Conservation (phyloP, 1,140 invertebrate species). For the Achroia grisella region DNA sequence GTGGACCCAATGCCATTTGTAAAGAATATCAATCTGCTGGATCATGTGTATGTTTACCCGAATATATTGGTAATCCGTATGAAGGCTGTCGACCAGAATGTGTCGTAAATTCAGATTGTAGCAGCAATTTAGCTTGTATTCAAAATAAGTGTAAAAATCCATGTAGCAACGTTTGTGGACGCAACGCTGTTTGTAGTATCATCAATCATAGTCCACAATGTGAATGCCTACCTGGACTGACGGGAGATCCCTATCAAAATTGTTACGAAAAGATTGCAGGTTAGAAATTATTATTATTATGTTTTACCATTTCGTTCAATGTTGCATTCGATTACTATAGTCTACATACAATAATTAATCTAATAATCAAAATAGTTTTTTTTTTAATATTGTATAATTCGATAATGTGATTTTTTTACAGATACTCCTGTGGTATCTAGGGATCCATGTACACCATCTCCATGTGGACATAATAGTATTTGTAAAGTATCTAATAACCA, state of each 20-base stretch:
- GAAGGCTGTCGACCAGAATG: slow-evolving; percentile 82
- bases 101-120: slow-evolving; percentile 75
- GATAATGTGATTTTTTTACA: slow-evolving; percentile 27
- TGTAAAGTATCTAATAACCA: slow-evolving; percentile 80
- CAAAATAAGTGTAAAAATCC: slow-evolving; percentile 79
- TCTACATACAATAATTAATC: too few relatives aligned
- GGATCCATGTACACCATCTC: slow-evolving; percentile 83
- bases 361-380: too few relatives aligned
- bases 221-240: slow-evolving; percentile 74
- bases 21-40: slow-evolving; percentile 75
- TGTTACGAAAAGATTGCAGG: slow-evolving; percentile 41
- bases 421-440: slow-evolving; percentile 32
- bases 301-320: background rate
- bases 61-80: slow-evolving; percentile 78
- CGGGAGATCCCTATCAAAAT: slow-evolving; percentile 75
- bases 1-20: slow-evolving; percentile 80
- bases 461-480: slow-evolving; percentile 84
- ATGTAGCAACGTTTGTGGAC: slow-evolving; percentile 79
- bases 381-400: background rate
- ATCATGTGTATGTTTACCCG: slow-evolving; percentile 76
- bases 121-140: slow-evolving; percentile 75
- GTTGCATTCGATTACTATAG: too few relatives aligned
- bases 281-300: slow-evolving; percentile 11
- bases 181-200: slow-evolving; percentile 77
- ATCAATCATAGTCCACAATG: slow-evolving; percentile 75